phyloP scores from a whole-genome alignment of 2,113 vertebrate genomes.

The Alligator mississippiensis region DNA sequence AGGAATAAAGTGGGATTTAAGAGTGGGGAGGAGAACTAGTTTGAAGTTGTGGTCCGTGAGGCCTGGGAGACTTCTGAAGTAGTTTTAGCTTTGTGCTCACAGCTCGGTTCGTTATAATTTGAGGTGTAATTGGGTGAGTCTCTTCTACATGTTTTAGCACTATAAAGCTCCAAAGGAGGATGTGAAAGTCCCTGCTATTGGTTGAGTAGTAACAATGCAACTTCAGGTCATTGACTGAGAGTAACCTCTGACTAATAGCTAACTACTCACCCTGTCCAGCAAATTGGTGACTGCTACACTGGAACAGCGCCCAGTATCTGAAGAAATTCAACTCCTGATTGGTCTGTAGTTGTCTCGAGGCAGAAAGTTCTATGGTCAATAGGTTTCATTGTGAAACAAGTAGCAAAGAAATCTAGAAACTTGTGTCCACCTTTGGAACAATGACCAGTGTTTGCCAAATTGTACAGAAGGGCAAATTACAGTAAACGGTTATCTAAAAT shows the following conservation, averaged over 20 bases:
- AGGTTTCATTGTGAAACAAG: neutral
- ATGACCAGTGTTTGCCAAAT: neutral
- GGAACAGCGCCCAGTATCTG: slow-evolving; percentile 46
- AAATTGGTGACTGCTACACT: slow-evolving; percentile 48
- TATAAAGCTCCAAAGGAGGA: neutral
- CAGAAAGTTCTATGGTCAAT: slow-evolving; percentile 8
- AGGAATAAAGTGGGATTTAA: neutral
- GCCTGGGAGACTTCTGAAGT: neutral
- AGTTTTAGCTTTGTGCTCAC: neutral
- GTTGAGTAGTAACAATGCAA: slow-evolving; percentile 27
- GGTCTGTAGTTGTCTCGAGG: slow-evolving; percentile 62
- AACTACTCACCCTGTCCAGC: slow-evolving; percentile 64
- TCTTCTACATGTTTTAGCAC: neutral
- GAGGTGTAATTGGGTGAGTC: neutral
- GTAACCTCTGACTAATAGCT: slow-evolving; percentile 68
- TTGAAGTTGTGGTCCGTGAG: neutral
- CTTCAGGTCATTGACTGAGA: slow-evolving; percentile 75
- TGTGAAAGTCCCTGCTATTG: neutral
- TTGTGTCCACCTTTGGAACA: neutral
- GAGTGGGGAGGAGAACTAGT: neutral
- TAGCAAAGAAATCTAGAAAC: neutral
- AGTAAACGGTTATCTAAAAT: accelerated
- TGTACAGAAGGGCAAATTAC: accelerated
- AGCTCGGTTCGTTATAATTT: neutral
- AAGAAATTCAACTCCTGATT: slow-evolving; percentile 45